Percentiles rank a stretch among this genome's conserved stretches.
Evolutionary conservation across 2,797 vertebrate species (phyloP).

Genomic region (Sphaeramia orbicularis): DNA sequence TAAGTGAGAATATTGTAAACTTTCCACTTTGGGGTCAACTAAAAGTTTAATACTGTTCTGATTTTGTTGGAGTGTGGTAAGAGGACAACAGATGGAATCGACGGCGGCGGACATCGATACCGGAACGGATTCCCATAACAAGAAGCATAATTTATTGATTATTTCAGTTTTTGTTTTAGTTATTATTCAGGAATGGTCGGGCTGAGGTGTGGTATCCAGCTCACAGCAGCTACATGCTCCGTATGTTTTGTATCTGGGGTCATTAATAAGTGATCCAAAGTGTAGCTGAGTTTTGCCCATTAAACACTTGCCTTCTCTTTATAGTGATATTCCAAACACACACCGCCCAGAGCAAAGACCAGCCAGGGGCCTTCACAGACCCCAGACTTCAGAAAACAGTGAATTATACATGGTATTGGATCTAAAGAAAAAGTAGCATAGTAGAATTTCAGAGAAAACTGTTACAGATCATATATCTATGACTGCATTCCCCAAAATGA

Average conservation of each 20-base stretch:
- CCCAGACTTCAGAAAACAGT: conserved; percentile 36
- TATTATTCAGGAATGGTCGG: conserved; percentile 32
- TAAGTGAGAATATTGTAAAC: conserved; percentile 12
- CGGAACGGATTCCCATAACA: conserved; percentile 35
- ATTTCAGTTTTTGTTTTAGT: conserved; percentile 11
- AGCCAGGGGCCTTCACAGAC: conserved; percentile 36
- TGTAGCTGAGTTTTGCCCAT: conserved; percentile 20
- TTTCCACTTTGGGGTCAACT: conserved; percentile 6
- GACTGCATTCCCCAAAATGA: too few relatives aligned
- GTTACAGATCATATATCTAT: conserved; percentile 36
- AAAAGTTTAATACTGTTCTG: conserved; percentile 40
- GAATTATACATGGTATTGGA: conserved; percentile 60
- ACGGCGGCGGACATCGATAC: conserved; percentile 6
- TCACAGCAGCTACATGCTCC: conserved; percentile 10
- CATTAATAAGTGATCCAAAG: conserved; percentile 44
- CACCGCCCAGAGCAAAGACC: conserved; percentile 2
- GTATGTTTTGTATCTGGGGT: conserved; percentile 33
- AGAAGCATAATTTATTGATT: conserved; percentile 39
- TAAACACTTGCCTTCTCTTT: conserved; percentile 22
- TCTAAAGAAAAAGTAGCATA: conserved; percentile 32
- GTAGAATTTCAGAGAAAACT: conserved; percentile 31
- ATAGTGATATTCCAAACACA: conserved; percentile 41
- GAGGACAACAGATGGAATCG: conserved; percentile 24
- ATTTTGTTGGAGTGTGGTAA: neutral
- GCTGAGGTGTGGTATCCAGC: neutral